phyloP scores from a whole-genome alignment of 1,140 invertebrate species.

The Drosophila littoralis region DNA sequence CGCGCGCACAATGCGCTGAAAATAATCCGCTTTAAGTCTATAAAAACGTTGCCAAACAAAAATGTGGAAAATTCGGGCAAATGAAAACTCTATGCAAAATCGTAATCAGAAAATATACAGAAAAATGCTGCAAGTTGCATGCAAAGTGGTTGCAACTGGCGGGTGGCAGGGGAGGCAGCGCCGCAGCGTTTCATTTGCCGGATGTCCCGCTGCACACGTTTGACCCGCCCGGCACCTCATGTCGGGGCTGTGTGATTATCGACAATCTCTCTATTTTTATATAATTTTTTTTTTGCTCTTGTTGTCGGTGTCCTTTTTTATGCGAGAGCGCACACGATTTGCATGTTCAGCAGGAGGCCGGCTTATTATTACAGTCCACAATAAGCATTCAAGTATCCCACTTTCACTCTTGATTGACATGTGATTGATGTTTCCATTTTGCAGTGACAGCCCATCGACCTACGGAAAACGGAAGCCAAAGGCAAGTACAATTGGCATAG shows the following conservation, averaged over 20 bases:
- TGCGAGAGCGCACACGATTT: conserved; percentile 72
- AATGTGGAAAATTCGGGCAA: conserved; percentile 45
- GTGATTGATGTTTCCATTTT: conserved; percentile 81
- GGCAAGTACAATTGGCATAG: conserved; percentile 7
- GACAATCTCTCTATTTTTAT: conserved; percentile 13
- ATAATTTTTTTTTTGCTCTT: conserved; percentile 25
- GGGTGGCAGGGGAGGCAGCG: conserved; percentile 10
- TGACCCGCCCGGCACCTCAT: conserved; percentile 61
- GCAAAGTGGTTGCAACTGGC: conserved; percentile 29
- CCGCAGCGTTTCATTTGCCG: conserved; percentile 28
- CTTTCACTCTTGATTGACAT: conserved; percentile 75
- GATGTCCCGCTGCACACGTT: conserved; percentile 52
- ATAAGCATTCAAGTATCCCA: conserved; percentile 68
- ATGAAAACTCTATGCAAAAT: conserved; percentile 66
- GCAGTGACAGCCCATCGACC: conserved; percentile 57
- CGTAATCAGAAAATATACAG: conserved; percentile 15
- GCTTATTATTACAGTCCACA: conserved; percentile 53
- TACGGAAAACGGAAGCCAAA: conserved; percentile 3
- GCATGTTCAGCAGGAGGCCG: conserved; percentile 66
- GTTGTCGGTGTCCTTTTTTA: conserved; percentile 60
- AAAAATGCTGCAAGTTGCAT: conserved; percentile 18
- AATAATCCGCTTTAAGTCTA: conserved; percentile 81
- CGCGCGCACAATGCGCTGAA: conserved; percentile 59
- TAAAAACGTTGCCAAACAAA: conserved; percentile 73
- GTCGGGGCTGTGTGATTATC: conserved; percentile 31